Percentiles rank a stretch among this genome's conserved stretches.
Conservation (phyloP, 2,113 vertebrate genomes). For the Salvelinus sp. region DNA sequence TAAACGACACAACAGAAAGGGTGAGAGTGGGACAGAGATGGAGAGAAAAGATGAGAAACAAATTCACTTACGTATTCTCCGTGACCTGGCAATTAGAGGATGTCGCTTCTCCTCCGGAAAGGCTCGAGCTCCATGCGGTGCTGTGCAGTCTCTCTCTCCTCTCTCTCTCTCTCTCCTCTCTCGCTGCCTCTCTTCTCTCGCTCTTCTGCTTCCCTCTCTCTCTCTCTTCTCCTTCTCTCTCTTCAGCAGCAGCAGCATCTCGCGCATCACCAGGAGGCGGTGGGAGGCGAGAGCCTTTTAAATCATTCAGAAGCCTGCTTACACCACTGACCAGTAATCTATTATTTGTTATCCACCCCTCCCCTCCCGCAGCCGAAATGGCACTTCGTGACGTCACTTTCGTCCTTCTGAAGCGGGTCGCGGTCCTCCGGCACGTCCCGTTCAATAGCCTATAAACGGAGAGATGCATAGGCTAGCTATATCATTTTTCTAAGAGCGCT, state of each 20-base stretch:
- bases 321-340: too few relatives aligned
- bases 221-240: too few relatives aligned
- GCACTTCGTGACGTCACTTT: too few relatives aligned
- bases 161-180: constrained; percentile 1
- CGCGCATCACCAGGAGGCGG: constrained; percentile 50
- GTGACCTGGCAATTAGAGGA: constrained; percentile 59
- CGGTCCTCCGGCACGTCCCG: too few relatives aligned
- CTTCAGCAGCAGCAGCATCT: constrained; percentile 68
- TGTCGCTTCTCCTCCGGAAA: constrained; percentile 18
- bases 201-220: constrained; percentile 5
- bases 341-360: too few relatives aligned
- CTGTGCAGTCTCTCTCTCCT: constrained; percentile 55
- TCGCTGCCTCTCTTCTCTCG: too few relatives aligned
- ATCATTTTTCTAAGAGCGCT: too few relatives aligned
- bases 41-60: constrained; percentile 6
- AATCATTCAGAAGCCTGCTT: constrained; percentile 66
- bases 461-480: too few relatives aligned
- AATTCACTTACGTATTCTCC: constrained; percentile 52
- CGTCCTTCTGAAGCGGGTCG: too few relatives aligned
- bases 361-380: too few relatives aligned
- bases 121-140: constrained; percentile 51
- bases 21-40: not conserved
- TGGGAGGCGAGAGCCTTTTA: constrained; percentile 54
- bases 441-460: too few relatives aligned
- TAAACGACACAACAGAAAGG: constrained; percentile 37